Evolutionary conservation across 2,113 vertebrate species (phyloP).

Genomic region (Petromus typicus): DNA sequence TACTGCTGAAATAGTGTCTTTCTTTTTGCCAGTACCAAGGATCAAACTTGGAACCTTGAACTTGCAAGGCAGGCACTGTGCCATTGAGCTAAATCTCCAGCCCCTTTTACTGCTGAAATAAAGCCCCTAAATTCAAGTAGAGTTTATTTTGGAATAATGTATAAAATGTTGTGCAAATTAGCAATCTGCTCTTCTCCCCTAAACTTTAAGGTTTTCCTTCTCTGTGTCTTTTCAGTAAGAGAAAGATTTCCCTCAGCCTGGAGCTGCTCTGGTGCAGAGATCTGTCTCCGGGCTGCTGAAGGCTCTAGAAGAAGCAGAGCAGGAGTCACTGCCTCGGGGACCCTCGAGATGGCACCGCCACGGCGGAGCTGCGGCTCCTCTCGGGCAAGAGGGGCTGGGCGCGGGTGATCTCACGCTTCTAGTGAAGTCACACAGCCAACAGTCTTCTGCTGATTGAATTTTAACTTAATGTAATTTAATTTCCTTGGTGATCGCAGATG

Average conservation of each 20-base stretch:
- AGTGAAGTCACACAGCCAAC: conserved; percentile 83
- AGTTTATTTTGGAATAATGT: conserved; percentile 13
- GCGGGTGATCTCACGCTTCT: conserved; percentile 51
- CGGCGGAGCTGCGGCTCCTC: neutral
- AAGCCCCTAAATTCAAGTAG: neutral
- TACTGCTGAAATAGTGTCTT: conserved; percentile 43
- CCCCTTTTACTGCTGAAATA: conserved; percentile 55
- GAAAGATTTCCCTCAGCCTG: conserved; percentile 5
- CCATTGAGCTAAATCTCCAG: no score
- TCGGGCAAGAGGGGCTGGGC: conserved; percentile 35
- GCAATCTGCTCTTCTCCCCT: neutral
- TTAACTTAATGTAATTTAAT: conserved; percentile 90
- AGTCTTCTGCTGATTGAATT: conserved; percentile 87
- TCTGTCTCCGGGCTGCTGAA: neutral
- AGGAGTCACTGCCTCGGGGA: conserved; percentile 7
- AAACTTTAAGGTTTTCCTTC: neutral
- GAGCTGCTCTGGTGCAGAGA: neutral
- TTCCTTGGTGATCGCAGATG: conserved; percentile 88
- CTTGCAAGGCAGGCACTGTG: no score
- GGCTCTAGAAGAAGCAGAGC: neutral
- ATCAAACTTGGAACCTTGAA: no score
- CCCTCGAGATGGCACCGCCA: neutral
- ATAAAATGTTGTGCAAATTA: neutral
- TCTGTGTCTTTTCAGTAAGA: neutral
- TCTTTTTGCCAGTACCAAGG: no score